Percentiles rank a stretch among this genome's conserved stretches.
These are phyloP conservation scores for Nymphalis io DNA, from an alignment of 1,140 invertebrate genomes.

Conservation along the genomic window DNA sequence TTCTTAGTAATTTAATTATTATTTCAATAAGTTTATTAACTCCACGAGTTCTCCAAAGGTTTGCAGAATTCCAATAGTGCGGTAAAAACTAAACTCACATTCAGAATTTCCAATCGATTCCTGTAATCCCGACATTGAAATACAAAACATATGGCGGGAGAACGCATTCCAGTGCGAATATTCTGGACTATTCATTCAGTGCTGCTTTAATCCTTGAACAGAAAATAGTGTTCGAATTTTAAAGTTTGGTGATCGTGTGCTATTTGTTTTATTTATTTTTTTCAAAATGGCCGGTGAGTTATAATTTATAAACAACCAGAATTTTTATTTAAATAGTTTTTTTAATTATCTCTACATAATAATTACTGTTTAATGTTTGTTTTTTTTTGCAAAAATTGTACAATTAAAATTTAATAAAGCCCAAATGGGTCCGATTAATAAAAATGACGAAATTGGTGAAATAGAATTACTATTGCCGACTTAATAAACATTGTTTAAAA, in stretches of 20 bases:
- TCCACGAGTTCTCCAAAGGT: not conserved
- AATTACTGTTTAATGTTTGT: too few species aligned
- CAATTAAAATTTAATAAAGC: too few species aligned
- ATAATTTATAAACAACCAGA: not conserved
- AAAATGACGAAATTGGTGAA: too few species aligned
- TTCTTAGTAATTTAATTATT: not conserved
- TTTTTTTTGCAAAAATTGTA: too few species aligned
- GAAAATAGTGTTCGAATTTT: constrained; percentile 40
- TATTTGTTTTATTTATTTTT: not conserved
- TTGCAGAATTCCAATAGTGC: constrained; percentile 9
- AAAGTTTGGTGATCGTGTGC: constrained; percentile 17
- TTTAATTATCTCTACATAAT: too few species aligned
- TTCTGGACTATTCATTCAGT: constrained; percentile 57
- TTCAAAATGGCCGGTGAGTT: constrained; percentile 39
- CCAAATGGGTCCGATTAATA: too few species aligned
- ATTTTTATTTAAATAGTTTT: too few species aligned
- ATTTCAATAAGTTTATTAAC: not conserved
- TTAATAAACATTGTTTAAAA: not conserved
- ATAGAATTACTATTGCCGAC: too few species aligned
- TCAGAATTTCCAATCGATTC: constrained; percentile 37
- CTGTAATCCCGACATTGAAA: constrained; percentile 34
- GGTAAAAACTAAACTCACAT: constrained; percentile 17
- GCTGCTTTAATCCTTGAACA: constrained; percentile 42
- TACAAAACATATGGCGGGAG: constrained; percentile 63
- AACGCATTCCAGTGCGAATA: constrained; percentile 54